Percentiles rank a stretch among this genome's conserved stretches.
These are phyloP conservation scores for Capreolus pygargus DNA, from an alignment of 2,113 vertebrate genomes.

Conservation along the genomic window DNA sequence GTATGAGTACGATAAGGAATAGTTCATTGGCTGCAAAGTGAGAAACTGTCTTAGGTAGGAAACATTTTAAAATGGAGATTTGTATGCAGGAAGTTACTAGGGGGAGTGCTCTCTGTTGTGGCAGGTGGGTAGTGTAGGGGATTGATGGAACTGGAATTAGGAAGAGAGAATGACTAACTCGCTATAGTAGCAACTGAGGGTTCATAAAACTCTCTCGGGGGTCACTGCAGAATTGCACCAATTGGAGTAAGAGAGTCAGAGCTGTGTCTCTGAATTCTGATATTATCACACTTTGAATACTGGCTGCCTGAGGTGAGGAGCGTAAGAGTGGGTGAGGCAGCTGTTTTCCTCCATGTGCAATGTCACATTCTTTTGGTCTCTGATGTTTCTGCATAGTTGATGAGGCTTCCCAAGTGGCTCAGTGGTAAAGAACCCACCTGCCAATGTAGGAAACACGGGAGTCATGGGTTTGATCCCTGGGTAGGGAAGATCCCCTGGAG, in stretches of 20 bases:
- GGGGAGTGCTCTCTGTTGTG: rapidly evolving
- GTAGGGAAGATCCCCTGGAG: neutral
- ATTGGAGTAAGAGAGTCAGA: neutral
- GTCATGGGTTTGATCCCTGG: neutral
- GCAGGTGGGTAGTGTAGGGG: neutral
- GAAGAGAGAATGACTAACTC: neutral
- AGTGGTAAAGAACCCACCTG: neutral
- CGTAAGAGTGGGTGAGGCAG: neutral
- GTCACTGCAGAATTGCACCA: neutral
- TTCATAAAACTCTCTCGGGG: neutral
- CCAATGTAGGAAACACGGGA: neutral
- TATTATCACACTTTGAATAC: neutral
- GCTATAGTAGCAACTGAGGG: neutral
- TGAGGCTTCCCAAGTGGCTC: neutral
- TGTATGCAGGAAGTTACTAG: neutral
- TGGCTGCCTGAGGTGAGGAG: neutral
- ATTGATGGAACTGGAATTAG: neutral
- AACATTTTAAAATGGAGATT: neutral
- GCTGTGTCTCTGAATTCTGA: neutral
- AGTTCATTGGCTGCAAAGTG: neutral
- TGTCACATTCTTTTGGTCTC: neutral
- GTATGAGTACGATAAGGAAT: neutral
- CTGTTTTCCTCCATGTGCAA: neutral
- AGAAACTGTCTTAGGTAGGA: neutral
- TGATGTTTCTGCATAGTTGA: neutral